Base-by-base conservation (phyloP, 2,113 vertebrate genomes). In the Seriola aureovittata region DNA sequence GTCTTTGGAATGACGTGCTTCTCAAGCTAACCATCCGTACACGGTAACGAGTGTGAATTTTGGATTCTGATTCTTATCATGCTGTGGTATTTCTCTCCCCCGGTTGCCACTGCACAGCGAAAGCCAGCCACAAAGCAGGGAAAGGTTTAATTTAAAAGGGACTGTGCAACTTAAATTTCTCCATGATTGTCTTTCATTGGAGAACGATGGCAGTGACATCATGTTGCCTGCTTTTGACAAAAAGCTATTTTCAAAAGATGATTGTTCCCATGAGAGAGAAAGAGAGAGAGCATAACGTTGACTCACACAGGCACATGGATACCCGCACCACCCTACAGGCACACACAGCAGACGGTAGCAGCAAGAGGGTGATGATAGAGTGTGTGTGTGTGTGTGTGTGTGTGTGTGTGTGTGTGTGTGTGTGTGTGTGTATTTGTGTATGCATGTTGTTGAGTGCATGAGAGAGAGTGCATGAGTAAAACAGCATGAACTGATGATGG, bases 321-420 rank as follows among this genome's bases (percentile, higher is more conserved):
- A 72, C 55, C 75, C 32, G 1, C 29, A 80, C 17, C 29, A 50
- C 83, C 76, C 85, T 75, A 25, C 60, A 75, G 84, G 65, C 85
- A 77, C 40, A 48, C 67, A 57, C 69, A 75, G 81, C 83, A 87
- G 83, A 90, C 68, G 29, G 66, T 58, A 90, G 69, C 88, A 88
- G 75, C 59, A 52, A 80, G 80, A 83, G 68, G 74, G n/a, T 42
- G 75, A 88, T 89, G 87, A 88, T 69, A 46, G 55, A 67, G 68
- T 63, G 23, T 66, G n/a, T 55, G 65, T 42, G 58, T 36, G 11
- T 34, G 70, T 77, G 55, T 69, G 52, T 75, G 60, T 82, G 63
- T 48, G 25, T 29, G 59, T 72, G 71, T 42, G 60, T 62, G 21
- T 50, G 62, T 50, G 23, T 29, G 59, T 72, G 71, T 42, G 60